Evolutionary conservation across 2,113 vertebrate genomes (phyloP), one percentile per base, ranked within the genome.

Genomic region (Nesospiza acunhae): DNA sequence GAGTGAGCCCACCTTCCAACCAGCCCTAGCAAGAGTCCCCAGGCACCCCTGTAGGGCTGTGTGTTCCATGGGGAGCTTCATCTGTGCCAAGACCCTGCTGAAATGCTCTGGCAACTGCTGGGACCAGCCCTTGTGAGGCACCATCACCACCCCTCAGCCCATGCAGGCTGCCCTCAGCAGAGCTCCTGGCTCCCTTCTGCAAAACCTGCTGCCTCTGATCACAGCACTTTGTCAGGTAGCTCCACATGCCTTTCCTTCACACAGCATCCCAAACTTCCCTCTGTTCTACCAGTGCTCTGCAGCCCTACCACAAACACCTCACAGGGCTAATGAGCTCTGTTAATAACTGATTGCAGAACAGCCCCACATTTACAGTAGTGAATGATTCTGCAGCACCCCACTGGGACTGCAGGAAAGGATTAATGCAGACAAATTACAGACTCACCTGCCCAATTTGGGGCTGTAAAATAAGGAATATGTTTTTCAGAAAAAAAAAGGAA

Each of bases 1-100:
- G 37, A 28, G 14, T 2, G 11, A 89, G 10, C 22, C 39, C 35
- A 24, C 22, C 16, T 79, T 13, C 33, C 53, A 39, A 10, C 12
- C 23, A 60, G 26, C 10, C 37, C 26, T 16, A 53, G 23, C 0
- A 0, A 53, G 31, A 42, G 41, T 11, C 27, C 19, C 15, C 63
- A 72, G 58, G 17, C 22, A 41, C 10, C 31, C 5, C 37, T 46
- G 21, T 2, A 41, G 62, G n/a, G 27, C 14, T 50, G 22, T 52
- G 30, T 39, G n/a, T 15, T 72, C 42, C 42, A 4, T 5, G 39
- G 35, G 12, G 28, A 59, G 7, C 15, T 90, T 46, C 35, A 39
- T 27, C 67, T 68, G 44, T n/a, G 39, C 18, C 59, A 49, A 69
- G 39, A n/a, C 50, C 9, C 44, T 73, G 23, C 30, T 17, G 10